A percentile compares a stretch with the other conserved stretches of the same genome.
These are phyloP conservation scores for Goniozus legneri DNA, from an alignment of 1,140 invertebrate genomes.

Conservation along the genomic window DNA sequence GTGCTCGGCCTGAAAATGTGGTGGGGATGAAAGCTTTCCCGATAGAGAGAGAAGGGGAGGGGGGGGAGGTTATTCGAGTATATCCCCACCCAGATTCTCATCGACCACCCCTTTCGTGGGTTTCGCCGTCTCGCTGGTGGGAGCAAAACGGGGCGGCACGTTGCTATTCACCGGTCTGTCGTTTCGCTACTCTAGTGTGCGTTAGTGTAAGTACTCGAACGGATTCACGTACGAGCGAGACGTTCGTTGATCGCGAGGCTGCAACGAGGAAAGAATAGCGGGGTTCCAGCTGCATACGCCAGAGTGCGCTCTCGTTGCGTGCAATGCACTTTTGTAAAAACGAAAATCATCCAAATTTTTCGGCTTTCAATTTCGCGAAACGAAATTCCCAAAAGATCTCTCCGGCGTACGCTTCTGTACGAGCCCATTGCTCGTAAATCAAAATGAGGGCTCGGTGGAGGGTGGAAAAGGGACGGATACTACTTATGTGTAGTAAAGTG, in stretches of 20 bases:
- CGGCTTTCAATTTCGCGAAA: too few species aligned
- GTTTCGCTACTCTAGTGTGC: too few species aligned
- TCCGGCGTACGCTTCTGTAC: too few species aligned
- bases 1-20: background rate
- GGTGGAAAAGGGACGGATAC: conserved; percentile 27
- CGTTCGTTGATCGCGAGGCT: conserved; percentile 25
- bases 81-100: conserved; percentile 13
- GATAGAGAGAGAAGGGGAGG: conserved; percentile 2
- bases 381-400: too few species aligned
- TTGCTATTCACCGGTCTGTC: too few species aligned
- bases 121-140: background rate
- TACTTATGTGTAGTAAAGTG: conserved; percentile 41
- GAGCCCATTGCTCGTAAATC: too few species aligned
- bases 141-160: conserved; percentile 7
- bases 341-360: too few species aligned
- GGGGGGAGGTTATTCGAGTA: conserved; percentile 15
- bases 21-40: conserved; percentile 15
- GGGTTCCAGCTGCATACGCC: conserved; percentile 25
- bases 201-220: too few species aligned
- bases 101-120: conserved; percentile 14
- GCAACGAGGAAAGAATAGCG: conserved; percentile 34
- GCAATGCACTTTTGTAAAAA: too few species aligned
- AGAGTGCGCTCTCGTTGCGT: conserved; percentile 30
- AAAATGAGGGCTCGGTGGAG: too few species aligned
- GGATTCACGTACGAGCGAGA: conserved; percentile 29